Evolutionary conservation across 1,140 invertebrate species (phyloP).

Genomic region (Pseudoatta argentina): DNA sequence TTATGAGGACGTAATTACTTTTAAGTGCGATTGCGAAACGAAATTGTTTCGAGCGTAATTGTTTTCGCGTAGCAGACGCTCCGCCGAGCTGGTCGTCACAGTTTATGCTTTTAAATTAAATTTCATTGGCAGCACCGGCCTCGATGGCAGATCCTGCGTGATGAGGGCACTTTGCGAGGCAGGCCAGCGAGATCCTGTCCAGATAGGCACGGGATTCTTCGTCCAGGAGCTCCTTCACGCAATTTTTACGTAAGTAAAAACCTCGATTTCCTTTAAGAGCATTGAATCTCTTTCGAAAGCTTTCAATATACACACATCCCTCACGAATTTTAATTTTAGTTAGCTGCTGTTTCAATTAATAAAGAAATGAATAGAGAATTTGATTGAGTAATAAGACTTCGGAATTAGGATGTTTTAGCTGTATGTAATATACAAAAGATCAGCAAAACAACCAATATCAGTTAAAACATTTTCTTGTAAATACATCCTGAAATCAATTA

Average conservation of each 20-base stretch:
- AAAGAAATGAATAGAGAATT: neutral
- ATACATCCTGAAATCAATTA: too few species aligned
- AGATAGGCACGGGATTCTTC: conserved; percentile 87
- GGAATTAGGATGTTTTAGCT: too few species aligned
- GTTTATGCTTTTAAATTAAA: conserved; percentile 77
- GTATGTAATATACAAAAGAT: too few species aligned
- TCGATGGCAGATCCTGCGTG: conserved; percentile 90
- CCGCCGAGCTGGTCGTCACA: conserved; percentile 39
- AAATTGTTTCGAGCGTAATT: conserved; percentile 55
- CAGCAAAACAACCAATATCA: too few species aligned
- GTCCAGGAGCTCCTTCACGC: conserved; percentile 90
- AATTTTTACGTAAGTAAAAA: conserved; percentile 89
- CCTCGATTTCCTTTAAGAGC: neutral
- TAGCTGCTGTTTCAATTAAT: neutral
- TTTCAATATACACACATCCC: too few species aligned
- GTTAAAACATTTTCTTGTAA: too few species aligned
- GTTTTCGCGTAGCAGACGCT: conserved; percentile 29
- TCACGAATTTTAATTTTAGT: neutral
- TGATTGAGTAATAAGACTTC: neutral
- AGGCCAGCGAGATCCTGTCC: conserved; percentile 87
- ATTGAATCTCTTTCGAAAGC: neutral
- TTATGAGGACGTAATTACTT: conserved; percentile 44
- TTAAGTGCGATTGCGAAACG: conserved; percentile 40
- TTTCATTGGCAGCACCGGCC: conserved; percentile 88
- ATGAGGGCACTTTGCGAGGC: conserved; percentile 90